These are phyloP conservation scores for Maconellicoccus hirsutus DNA, from an alignment of 1,140 invertebrate genomes.

Conservation along the genomic window DNA sequence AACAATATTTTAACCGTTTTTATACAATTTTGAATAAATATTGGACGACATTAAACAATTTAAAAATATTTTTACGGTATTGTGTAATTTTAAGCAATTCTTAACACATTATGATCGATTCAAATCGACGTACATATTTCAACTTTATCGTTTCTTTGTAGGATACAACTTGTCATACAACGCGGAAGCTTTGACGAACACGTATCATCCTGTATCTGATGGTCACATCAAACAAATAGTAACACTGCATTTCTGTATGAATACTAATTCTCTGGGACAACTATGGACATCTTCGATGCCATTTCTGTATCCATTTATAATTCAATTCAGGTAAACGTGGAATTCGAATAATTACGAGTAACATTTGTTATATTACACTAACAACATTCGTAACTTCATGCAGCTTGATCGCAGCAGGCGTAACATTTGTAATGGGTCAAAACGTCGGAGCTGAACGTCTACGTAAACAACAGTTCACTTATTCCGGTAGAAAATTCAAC, in stretches of 20 bases:
- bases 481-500: slow-evolving; percentile 34
- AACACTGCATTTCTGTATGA: slow-evolving; percentile 43
- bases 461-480: slow-evolving; percentile 12
- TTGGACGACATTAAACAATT: no score
- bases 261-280: slow-evolving; percentile 46
- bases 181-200: slow-evolving; percentile 18
- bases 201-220: slow-evolving; percentile 35
- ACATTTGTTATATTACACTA: no score
- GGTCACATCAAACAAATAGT: slow-evolving; percentile 43
- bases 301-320: slow-evolving; percentile 49
- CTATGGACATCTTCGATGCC: slow-evolving; percentile 49
- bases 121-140: no score
- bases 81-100: no score
- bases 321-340: slow-evolving; percentile 43
- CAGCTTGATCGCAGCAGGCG: slow-evolving; percentile 48
- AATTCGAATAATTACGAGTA: no score
- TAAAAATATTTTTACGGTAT: no score
- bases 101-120: no score
- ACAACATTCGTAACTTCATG: background rate
- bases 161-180: slow-evolving; percentile 12
- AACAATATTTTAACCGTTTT: no score
- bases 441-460: slow-evolving; percentile 40
- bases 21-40: no score
- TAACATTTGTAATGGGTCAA: slow-evolving; percentile 49
- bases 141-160: background rate